These are phyloP conservation scores for Willisornis vidua DNA, from an alignment of 2,113 vertebrate species.

Conservation along the genomic window DNA sequence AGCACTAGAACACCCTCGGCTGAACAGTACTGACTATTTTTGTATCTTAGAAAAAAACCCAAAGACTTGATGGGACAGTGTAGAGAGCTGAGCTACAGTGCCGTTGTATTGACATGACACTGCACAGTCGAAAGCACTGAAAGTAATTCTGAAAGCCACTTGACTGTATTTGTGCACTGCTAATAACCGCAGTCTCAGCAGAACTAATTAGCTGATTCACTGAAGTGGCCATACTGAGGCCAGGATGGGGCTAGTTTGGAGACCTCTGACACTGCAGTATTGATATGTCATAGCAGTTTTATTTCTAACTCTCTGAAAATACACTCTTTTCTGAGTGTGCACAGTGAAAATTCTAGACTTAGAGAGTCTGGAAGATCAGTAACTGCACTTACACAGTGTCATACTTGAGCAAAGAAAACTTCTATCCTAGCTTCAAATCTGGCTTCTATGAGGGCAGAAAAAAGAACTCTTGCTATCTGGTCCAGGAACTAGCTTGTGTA, in stretches of 20 bases:
- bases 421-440: neutral
- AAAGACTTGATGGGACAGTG: neutral
- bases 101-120: neutral
- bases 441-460: neutral
- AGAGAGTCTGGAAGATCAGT: rapidly evolving
- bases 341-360: neutral
- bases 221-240: neutral
- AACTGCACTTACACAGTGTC: neutral
- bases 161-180: neutral
- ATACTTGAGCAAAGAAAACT: neutral
- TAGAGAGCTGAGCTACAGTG: neutral
- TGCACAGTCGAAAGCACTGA: neutral
- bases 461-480: neutral
- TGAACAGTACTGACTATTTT: neutral
- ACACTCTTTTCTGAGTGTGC: neutral
- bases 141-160: neutral
- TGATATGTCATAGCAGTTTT: neutral
- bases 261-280: neutral
- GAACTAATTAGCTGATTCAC: neutral
- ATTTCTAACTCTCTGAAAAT: neutral
- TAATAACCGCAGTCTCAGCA: neutral
- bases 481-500: neutral
- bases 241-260: neutral
- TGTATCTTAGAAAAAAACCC: neutral
- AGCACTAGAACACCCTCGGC: neutral